Base-by-base conservation (phyloP, 2,113 vertebrate genomes). In the Colius striatus region DNA sequence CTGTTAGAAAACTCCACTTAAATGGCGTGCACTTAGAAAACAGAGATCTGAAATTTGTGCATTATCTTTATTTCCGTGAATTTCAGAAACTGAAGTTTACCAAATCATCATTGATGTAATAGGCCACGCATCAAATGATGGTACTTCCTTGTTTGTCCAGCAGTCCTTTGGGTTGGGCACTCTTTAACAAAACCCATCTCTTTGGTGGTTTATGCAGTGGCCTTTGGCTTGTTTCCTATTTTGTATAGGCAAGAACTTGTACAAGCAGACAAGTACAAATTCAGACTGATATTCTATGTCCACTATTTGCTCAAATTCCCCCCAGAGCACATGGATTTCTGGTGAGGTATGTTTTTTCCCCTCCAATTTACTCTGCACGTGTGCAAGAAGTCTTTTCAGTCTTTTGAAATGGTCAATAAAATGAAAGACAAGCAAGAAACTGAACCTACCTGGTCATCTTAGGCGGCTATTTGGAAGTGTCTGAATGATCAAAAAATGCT, bases 261-360 rank as follows among this genome's bases (percentile, higher is more conserved):
- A 10, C 5, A 38, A 43, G 53, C 38, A 45, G 57, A n/a, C 5
- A 38, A 57, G n/a, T 70, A 22, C 41, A 62, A 67, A 75, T 82
- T 10, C 32, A 82, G 55, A 54, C 14, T 6, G 25, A 30, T 58
- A 27, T 13, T 62, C 22, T 61, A 25, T 2, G 2, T 51, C 21
- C 13, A 47, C 0, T 25, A 18, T 10, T 54, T 70, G 16, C 22
- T 80, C 25, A 60, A 41, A 29, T 84, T 91, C 30, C 73, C 72
- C 22, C n/a, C 36, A 76, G 25, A 76, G n/a, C 0, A 0, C 8
- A 11, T 2, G 5, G n/a, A 5, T 84, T 94, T 89, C 61, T 77
- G 29, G 9, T 38, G n/a, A 78, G 38, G 48, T 77, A 9, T 6
- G 12, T 85, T 78, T 25, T 9, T 13, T 18, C 21, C 11, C 4